Evolutionary conservation across 35 echinoderm and acorn worm genomes (phyloP).

Genomic region (Apostichopus parvimensis): DNA sequence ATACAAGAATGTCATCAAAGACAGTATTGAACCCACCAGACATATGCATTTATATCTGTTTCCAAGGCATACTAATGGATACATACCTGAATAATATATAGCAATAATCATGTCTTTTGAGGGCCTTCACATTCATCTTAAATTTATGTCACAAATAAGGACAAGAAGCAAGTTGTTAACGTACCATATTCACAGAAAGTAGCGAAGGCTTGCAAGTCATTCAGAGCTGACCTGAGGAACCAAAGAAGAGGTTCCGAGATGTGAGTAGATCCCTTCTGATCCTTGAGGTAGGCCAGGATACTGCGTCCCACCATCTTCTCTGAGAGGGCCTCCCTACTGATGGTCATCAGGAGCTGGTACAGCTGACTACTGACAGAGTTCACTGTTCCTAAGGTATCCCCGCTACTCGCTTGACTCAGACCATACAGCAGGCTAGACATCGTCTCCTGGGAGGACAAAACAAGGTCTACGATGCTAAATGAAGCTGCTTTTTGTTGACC

Average conservation of each 20-base stretch:
- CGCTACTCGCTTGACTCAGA: conserved; percentile 77
- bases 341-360: conserved; percentile 86
- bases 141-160: no score
- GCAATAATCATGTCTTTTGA: no score
- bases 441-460: conserved; percentile 75
- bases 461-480: conserved; percentile 68
- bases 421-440: conserved; percentile 72
- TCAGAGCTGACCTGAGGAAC: conserved; percentile 76
- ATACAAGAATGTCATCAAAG: background rate
- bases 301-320: conserved; percentile 72
- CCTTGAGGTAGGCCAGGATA: conserved; percentile 72
- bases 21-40: no score
- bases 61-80: background rate
- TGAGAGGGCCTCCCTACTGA: conserved; percentile 70
- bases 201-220: conserved; percentile 54
- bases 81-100: background rate
- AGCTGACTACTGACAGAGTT: conserved; percentile 80
- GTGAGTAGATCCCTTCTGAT: conserved; percentile 8
- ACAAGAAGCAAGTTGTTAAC: background rate
- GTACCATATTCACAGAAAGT: conserved; percentile 95
- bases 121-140: no score
- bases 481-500: conserved; percentile 46
- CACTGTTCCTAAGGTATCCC: conserved; percentile 59
- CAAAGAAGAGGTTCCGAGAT: conserved; percentile 92
- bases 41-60: no score